Evolutionary conservation across 64 coral and sea anemone species (phyloP).

Genomic region (Dendrophyllia cribrosa): DNA sequence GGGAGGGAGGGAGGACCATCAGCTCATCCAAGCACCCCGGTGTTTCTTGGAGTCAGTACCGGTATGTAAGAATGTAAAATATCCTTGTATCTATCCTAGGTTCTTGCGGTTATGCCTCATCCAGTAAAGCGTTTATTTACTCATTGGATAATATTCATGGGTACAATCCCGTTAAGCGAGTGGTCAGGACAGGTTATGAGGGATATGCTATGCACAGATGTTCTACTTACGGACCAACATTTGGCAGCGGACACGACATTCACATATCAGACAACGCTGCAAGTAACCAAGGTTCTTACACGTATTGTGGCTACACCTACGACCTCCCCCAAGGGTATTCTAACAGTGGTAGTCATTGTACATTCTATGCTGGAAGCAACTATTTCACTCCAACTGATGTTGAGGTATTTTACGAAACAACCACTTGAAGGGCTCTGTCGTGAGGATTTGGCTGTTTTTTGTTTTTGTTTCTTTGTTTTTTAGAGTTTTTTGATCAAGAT

Average conservation of each 20-base stretch:
- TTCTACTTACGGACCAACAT: not conserved
- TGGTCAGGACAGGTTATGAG: not conserved
- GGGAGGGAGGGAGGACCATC: no score
- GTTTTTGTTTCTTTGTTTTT: no score
- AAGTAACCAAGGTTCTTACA: not conserved
- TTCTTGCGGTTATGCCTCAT: not conserved
- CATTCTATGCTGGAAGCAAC: not conserved
- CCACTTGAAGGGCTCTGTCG: not conserved
- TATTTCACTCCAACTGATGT: not conserved
- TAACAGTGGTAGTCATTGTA: not conserved
- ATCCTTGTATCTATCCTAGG: not conserved
- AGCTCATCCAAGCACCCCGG: no score
- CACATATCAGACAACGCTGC: not conserved
- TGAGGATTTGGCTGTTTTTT: no score
- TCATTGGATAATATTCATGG: not conserved
- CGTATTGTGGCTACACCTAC: not conserved
- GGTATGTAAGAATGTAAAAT: not conserved
- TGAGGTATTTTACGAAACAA: slow-evolving; percentile 13
- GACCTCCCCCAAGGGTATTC: not conserved
- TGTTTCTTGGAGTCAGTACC: no score
- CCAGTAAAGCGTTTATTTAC: not conserved
- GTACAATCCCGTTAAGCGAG: not conserved
- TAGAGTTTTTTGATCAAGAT: no score
- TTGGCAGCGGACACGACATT: not conserved
- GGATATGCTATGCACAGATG: not conserved